Percentiles rank a stretch among this genome's conserved stretches.
Evolutionary conservation across 2,113 vertebrate species (phyloP).

Genomic region (Deroptyus accipitrinus): DNA sequence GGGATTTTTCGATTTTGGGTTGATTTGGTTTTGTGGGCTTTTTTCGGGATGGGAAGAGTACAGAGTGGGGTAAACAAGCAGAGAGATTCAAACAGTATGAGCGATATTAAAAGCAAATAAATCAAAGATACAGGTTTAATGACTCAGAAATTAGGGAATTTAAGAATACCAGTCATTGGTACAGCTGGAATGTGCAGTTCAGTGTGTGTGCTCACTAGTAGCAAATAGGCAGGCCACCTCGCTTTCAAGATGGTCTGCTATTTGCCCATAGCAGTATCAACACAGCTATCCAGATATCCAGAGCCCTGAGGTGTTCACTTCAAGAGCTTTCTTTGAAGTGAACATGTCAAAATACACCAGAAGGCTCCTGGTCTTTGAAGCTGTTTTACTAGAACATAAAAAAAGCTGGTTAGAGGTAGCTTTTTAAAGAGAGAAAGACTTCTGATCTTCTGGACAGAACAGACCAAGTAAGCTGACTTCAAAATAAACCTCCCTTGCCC

Average conservation of each 20-base stretch:
- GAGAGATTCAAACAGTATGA: background rate
- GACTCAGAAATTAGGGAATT: background rate
- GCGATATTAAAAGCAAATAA: background rate
- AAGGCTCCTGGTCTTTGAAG: conserved; percentile 8
- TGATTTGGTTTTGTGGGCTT: too few species aligned
- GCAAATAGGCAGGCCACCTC: background rate
- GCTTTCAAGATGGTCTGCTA: background rate
- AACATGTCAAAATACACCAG: background rate
- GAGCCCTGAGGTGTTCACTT: background rate
- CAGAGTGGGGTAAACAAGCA: rapidly evolving
- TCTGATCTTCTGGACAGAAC: background rate
- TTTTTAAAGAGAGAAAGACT: background rate
- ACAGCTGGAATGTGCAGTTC: background rate
- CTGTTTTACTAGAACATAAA: background rate
- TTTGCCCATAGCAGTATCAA: background rate
- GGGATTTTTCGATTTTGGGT: background rate
- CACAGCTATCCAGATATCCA: background rate
- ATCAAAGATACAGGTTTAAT: background rate
- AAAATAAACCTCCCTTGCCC: background rate
- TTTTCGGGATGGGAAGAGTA: background rate
- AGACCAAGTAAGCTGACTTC: background rate
- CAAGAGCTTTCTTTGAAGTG: conserved; percentile 29
- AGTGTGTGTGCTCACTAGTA: background rate
- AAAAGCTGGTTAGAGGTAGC: background rate
- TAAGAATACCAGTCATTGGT: rapidly evolving